Base-by-base conservation (phyloP, 2,113 vertebrate species). In the Gnathonemus longibarbis region DNA sequence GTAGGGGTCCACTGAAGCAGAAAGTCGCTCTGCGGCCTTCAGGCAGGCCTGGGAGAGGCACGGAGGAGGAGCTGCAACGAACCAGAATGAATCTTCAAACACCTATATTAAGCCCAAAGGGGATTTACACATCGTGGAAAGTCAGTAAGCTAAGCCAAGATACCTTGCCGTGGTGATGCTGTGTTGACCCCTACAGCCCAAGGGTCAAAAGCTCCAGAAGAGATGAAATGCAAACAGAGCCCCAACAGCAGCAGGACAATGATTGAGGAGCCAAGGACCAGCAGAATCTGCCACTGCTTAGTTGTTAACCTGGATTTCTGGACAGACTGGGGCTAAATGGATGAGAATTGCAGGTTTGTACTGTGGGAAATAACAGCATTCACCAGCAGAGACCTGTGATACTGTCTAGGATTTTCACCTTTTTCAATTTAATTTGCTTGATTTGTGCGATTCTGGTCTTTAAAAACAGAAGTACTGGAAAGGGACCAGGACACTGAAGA, bases 1-100 rank as follows among this genome's bases (percentile, higher is more conserved):
- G 93, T 97, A 96, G 35, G 96, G 96, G 93, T 97, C 95, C 6
- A 94, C 56, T 21, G 88, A 92, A 85, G 84, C 89, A 90, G 96
- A 93, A 89, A 97, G 91, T 88, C 88, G 93, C 21, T 66, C 91
- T 0, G 94, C 93, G 50, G 92, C 94, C 91, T 83, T 49, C 86
- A 91, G 91, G 91, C 96, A 96, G 80, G 94, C 94, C 5, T 88
- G 90, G 24, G 95, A 94, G 45, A 93, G 24, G 91, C 96, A 96
- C 17, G 94, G 93, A 45, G 84, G 90, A 45, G 90, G 94, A 42
- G 48, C 92, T 96, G 27, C 1, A 86, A 88, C 84, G 84, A 27
- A 83, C 11, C 86, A 90, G 3, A 93, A 52, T n/a, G 13, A 91
- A 31, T 53, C n/a, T 53, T 53, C 50, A 53, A 5, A 35, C 85